These are phyloP conservation scores for Piaya cayana DNA, from an alignment of 2,113 vertebrate species.

Conservation along the genomic window DNA sequence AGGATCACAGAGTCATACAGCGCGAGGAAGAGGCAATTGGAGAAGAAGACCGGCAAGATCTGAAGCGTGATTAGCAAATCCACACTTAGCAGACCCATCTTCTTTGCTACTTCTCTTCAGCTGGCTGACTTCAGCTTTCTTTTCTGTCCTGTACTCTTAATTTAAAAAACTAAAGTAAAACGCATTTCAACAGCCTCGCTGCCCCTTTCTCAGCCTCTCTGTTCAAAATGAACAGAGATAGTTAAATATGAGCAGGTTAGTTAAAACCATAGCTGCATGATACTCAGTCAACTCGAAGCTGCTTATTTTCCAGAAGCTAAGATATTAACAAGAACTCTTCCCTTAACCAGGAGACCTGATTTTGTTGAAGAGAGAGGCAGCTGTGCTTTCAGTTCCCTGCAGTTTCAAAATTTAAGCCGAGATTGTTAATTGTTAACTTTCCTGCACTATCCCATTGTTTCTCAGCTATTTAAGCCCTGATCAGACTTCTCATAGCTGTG, in stretches of 20 bases:
- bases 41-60: conserved; percentile 96
- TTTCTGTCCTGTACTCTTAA: conserved; percentile 64
- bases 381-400: conserved; percentile 75
- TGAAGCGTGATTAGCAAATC: conserved; percentile 94
- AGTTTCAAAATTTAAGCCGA: conserved; percentile 76
- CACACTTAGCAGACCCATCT: conserved; percentile 90
- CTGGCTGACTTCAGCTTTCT: conserved; percentile 53
- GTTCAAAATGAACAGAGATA: conserved; percentile 58
- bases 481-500: conserved; percentile 30
- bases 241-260: conserved; percentile 62
- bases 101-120: conserved; percentile 64
- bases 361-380: conserved; percentile 72
- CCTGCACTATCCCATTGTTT: conserved; percentile 74
- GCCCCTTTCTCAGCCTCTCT: conserved; percentile 35
- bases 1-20: conserved; percentile 96
- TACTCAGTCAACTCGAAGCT: conserved; percentile 66
- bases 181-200: conserved; percentile 43
- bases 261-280: conserved; percentile 61
- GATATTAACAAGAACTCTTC: conserved; percentile 63
- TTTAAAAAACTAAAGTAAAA: conserved; percentile 69
- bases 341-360: conserved; percentile 74
- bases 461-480: conserved; percentile 69
- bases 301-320: conserved; percentile 67
- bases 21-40: conserved; percentile 96
- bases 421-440: conserved; percentile 74